Evolutionary conservation across 2,888 invertebrate genomes (phyloP).

Genomic region (Ophion ventricosus): DNA sequence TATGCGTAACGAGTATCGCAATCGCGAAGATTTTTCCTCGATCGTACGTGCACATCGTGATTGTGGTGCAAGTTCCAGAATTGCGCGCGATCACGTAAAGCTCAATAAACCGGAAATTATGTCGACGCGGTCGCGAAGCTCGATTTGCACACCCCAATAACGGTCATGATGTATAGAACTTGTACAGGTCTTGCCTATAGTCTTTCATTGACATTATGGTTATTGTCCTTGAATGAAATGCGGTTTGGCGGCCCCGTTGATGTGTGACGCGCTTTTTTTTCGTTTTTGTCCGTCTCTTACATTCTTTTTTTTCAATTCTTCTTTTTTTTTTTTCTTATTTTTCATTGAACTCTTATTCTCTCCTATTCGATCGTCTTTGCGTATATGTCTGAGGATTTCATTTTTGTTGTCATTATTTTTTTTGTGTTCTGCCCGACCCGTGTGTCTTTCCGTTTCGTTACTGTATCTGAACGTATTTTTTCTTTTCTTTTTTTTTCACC

Average conservation of each 20-base stretch:
- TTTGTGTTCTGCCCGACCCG: slow-evolving; percentile 66
- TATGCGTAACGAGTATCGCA: slow-evolving; percentile 52
- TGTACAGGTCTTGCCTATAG: slow-evolving; percentile 62
- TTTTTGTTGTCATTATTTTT: slow-evolving; percentile 45
- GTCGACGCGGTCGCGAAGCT: slow-evolving; percentile 36
- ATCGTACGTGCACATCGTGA: background rate
- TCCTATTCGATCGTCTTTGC: slow-evolving; percentile 61
- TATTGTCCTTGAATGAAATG: slow-evolving; percentile 68
- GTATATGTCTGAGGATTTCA: slow-evolving; percentile 64
- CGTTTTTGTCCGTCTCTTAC: slow-evolving; percentile 71
- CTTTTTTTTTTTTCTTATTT: slow-evolving; percentile 64
- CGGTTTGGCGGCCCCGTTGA: slow-evolving; percentile 76
- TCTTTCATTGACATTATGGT: slow-evolving; percentile 61
- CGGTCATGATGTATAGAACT: slow-evolving; percentile 30
- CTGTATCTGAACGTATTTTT: slow-evolving; percentile 31
- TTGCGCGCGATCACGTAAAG: background rate
- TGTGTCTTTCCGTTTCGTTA: slow-evolving; percentile 63
- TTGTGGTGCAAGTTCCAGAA: slow-evolving; percentile 9
- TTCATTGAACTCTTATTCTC: slow-evolving; percentile 63
- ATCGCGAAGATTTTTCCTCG: slow-evolving; percentile 7
- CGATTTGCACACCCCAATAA: slow-evolving; percentile 16
- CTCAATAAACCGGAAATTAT: background rate
- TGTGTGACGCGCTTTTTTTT: slow-evolving; percentile 73
- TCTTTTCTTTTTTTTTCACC: slow-evolving; percentile 62
- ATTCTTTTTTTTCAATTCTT: slow-evolving; percentile 66